These are phyloP conservation scores for Diplazon laetatorius DNA, from an alignment of 2,888 invertebrate genomes.

Conservation along the genomic window DNA sequence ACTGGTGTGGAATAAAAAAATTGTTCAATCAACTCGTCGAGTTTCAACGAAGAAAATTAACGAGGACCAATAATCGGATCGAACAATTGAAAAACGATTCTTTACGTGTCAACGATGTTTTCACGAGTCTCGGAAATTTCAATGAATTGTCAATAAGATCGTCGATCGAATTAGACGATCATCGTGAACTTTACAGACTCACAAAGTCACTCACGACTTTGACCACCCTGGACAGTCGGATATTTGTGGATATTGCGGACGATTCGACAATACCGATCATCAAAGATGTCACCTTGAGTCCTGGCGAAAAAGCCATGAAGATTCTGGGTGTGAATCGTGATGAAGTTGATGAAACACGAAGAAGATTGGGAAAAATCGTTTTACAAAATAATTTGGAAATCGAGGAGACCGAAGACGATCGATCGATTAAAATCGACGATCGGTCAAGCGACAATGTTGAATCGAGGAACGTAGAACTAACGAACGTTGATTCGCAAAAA, in stretches of 20 bases:
- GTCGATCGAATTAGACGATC: constrained; percentile 35
- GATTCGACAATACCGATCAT: constrained; percentile 50
- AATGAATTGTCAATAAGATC: constrained; percentile 44
- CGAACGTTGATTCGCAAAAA: no score
- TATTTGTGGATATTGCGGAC: constrained; percentile 61
- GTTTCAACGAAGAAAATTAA: constrained; percentile 51
- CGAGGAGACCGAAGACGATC: background rate
- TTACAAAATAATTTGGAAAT: background rate
- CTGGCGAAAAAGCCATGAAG: constrained; percentile 70
- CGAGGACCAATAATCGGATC: background rate
- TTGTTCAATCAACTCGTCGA: constrained; percentile 69
- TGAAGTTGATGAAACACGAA: constrained; percentile 62
- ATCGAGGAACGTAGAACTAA: background rate
- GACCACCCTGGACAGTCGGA: constrained; percentile 62
- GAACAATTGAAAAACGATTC: background rate
- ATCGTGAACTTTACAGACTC: constrained; percentile 24
- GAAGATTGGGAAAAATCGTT: constrained; percentile 36
- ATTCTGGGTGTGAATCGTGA: constrained; percentile 69
- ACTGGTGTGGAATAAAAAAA: constrained; percentile 71
- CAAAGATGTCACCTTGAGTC: constrained; percentile 61
- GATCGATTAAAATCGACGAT: background rate
- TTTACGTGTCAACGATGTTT: constrained; percentile 8
- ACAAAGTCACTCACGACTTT: constrained; percentile 69
- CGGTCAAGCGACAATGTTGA: background rate
- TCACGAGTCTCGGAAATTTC: constrained; percentile 65